These are phyloP conservation scores for Drosophila neonasuta DNA, from an alignment of 2,888 invertebrate genomes.

Conservation along the genomic window DNA sequence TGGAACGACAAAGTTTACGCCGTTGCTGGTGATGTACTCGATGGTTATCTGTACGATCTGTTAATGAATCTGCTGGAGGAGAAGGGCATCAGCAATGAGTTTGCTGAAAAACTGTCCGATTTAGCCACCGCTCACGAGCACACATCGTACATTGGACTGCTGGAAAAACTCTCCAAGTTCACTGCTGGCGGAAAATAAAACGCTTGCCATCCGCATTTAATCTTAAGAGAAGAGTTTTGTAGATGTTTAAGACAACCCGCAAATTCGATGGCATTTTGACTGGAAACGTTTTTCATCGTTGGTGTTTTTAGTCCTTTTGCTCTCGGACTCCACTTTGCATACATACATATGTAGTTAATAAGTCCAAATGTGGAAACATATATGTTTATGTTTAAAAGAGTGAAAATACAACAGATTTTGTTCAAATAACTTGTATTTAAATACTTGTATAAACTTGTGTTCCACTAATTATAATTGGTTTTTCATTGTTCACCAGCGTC, in stretches of 20 bases:
- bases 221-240: constrained; percentile 55
- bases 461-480: not conserved
- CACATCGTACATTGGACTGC: constrained; percentile 92
- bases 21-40: constrained; percentile 96
- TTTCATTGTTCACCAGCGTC: constrained; percentile 16
- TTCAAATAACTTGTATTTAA: constrained; percentile 23
- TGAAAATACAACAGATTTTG: constrained; percentile 47
- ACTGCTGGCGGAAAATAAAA: constrained; percentile 85
- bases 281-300: constrained; percentile 45
- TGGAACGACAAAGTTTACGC: constrained; percentile 94
- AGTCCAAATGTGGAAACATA: constrained; percentile 26
- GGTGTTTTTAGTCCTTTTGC: constrained; percentile 46
- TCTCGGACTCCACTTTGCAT: constrained; percentile 8
- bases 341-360: not conserved
- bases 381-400: constrained; percentile 28
- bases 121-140: constrained; percentile 97
- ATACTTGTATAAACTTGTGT: not conserved
- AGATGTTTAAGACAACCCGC: constrained; percentile 58
- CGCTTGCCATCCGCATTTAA: constrained; percentile 37
- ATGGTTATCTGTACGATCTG: constrained; percentile 96
- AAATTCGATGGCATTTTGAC: constrained; percentile 15
- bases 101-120: constrained; percentile 93
- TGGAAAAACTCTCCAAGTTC: constrained; percentile 92
- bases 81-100: constrained; percentile 96
- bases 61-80: constrained; percentile 97